These are phyloP conservation scores for Drosophila nebulosa DNA, from an alignment of 1,140 invertebrate species.

Conservation along the genomic window DNA sequence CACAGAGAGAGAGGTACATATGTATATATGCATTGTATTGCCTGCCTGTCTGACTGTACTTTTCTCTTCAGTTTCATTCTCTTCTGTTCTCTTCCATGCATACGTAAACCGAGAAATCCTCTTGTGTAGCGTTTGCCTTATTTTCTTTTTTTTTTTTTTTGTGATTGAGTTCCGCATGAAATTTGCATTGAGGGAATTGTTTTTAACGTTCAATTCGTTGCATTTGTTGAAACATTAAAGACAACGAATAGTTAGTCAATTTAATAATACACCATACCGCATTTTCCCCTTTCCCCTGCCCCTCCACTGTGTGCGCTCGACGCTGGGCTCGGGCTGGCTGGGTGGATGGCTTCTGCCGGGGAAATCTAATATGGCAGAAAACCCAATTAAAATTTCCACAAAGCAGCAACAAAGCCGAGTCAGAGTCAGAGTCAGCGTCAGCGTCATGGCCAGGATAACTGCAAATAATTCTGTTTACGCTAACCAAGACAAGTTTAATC, in stretches of 20 bases:
- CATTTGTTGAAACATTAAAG: constrained; percentile 1
- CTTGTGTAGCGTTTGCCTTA: neutral
- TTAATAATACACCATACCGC: neutral
- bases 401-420: constrained; percentile 24
- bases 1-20: neutral
- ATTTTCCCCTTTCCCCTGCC: neutral
- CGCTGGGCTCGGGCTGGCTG: neutral
- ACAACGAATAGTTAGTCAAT: neutral
- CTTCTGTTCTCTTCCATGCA: constrained; percentile 38
- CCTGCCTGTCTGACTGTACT: constrained; percentile 1
- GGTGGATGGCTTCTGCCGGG: neutral
- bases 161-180: constrained; percentile 52
- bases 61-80: constrained; percentile 14
- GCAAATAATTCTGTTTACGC: constrained; percentile 65
- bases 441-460: constrained; percentile 27
- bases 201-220: constrained; percentile 12
- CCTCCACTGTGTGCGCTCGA: neutral
- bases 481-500: constrained; percentile 70
- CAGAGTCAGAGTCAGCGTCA: constrained; percentile 12
- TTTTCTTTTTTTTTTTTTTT: constrained; percentile 18
- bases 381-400: constrained; percentile 67
- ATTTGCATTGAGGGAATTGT: constrained; percentile 64
- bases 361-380: constrained; percentile 76
- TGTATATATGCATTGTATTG: constrained; percentile 3
- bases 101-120: constrained; percentile 41